These are phyloP conservation scores for Psilopsiagon aymara DNA, from an alignment of 2,113 vertebrate species.

Conservation along the genomic window DNA sequence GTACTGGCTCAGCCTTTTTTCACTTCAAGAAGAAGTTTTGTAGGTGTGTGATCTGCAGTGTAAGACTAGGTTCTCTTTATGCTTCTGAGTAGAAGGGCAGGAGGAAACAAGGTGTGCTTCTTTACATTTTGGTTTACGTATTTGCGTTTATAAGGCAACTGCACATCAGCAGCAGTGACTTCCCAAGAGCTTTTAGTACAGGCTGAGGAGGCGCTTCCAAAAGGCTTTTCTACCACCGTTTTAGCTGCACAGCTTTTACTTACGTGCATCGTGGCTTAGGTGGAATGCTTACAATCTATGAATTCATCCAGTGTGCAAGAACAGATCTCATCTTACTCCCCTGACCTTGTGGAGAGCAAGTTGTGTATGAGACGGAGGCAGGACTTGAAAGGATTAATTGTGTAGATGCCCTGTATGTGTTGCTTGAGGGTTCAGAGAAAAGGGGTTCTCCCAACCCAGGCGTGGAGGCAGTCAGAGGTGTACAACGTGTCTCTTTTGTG, in stretches of 20 bases:
- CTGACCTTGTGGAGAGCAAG: not conserved
- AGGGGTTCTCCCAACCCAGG: not conserved
- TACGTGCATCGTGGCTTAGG: not conserved
- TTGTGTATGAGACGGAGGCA: not conserved
- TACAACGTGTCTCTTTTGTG: accelerated
- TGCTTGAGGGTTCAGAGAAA: not conserved
- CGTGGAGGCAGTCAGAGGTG: not conserved
- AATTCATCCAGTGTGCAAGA: not conserved
- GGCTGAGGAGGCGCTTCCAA: not conserved
- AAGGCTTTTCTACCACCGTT: not conserved
- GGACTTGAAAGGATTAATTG: not conserved
- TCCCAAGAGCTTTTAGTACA: not conserved
- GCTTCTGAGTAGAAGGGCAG: not conserved
- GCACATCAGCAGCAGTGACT: not conserved
- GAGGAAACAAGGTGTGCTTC: not conserved
- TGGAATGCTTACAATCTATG: not conserved
- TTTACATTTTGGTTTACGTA: not conserved
- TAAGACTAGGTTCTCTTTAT: conserved; percentile 7
- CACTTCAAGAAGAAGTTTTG: not conserved
- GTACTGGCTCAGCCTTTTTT: conserved; percentile 50
- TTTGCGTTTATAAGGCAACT: conserved; percentile 11
- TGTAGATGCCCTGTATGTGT: not conserved
- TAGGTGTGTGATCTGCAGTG: not conserved
- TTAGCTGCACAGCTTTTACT: not conserved
- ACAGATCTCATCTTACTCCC: not conserved